A percentile compares a stretch with the other conserved stretches of the same genome.
These are phyloP conservation scores for Nycticryphes semicollaris DNA, from an alignment of 2,113 vertebrate species.

Conservation along the genomic window DNA sequence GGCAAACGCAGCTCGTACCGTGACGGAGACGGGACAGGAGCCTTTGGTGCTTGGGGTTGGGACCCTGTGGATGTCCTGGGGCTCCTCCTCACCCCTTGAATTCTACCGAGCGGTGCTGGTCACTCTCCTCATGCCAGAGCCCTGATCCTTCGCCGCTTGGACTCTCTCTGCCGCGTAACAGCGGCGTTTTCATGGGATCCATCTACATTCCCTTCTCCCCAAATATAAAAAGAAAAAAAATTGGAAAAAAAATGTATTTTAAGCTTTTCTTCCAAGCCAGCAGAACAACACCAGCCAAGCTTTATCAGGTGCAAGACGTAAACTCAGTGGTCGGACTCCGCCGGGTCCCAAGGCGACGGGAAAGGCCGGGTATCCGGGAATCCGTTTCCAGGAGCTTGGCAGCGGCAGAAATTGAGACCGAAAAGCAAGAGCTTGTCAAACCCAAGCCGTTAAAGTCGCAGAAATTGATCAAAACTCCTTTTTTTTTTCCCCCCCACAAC, in stretches of 20 bases:
- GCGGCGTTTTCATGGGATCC: background rate
- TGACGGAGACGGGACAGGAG: background rate
- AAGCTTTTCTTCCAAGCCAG: slow-evolving; percentile 14
- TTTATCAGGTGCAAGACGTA: background rate
- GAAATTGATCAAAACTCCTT: slow-evolving; percentile 34
- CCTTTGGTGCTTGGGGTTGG: background rate
- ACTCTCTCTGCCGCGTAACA: background rate
- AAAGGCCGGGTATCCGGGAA: background rate
- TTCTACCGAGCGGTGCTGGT: background rate
- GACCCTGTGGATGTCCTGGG: background rate
- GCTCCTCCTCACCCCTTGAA: background rate
- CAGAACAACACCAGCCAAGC: background rate
- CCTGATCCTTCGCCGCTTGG: background rate
- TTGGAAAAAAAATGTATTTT: background rate
- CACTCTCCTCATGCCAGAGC: background rate
- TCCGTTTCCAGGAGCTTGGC: background rate
- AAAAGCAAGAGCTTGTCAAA: slow-evolving; percentile 56
- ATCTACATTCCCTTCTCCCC: slow-evolving; percentile 40
- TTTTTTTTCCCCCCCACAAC: background rate
- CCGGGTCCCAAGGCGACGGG: background rate
- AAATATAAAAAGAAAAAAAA: background rate
- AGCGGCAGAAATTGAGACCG: slow-evolving; percentile 17
- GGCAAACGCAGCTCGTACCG: background rate
- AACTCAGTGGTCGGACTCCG: background rate
- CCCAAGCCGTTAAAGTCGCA: background rate